A percentile compares a stretch with the other conserved stretches of the same genome.
Evolutionary conservation across 2,888 invertebrate genomes (phyloP).

Genomic region (Hypercompe scribonia): DNA sequence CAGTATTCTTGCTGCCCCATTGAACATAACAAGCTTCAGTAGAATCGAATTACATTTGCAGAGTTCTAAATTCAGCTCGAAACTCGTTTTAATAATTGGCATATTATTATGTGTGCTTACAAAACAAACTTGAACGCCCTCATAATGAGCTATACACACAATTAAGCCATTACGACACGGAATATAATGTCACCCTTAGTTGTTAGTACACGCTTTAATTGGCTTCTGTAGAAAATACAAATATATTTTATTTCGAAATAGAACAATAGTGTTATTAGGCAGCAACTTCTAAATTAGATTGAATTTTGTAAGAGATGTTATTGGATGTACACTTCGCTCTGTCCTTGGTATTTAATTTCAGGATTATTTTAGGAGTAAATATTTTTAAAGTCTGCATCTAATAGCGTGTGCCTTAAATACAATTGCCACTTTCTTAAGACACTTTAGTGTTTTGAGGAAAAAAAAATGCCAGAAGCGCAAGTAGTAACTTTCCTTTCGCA

Average conservation of each 20-base stretch:
- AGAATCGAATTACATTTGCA: background rate
- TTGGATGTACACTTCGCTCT: background rate
- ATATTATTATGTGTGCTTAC: constrained; percentile 8
- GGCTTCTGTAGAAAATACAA: constrained; percentile 21
- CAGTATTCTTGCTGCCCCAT: background rate
- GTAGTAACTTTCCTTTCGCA: background rate
- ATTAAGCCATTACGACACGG: constrained; percentile 25
- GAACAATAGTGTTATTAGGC: constrained; percentile 18
- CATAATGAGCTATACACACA: constrained; percentile 13
- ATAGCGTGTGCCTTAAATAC: background rate
- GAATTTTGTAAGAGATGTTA: constrained; percentile 7
- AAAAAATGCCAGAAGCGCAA: too few relatives aligned
- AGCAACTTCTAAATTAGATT: constrained; percentile 17
- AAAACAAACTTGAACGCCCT: background rate
- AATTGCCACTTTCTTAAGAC: background rate
- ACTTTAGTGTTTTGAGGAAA: background rate
- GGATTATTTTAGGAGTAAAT: background rate
- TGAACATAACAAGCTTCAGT: background rate
- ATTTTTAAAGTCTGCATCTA: background rate
- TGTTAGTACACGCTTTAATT: constrained; percentile 21
- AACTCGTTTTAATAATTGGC: background rate
- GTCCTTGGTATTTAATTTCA: background rate
- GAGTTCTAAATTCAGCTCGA: background rate
- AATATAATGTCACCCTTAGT: constrained; percentile 19
- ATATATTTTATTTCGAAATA: constrained; percentile 16